phyloP scores from a whole-genome alignment of 2,888 invertebrate species.

The Caenorhabditis sp. region DNA sequence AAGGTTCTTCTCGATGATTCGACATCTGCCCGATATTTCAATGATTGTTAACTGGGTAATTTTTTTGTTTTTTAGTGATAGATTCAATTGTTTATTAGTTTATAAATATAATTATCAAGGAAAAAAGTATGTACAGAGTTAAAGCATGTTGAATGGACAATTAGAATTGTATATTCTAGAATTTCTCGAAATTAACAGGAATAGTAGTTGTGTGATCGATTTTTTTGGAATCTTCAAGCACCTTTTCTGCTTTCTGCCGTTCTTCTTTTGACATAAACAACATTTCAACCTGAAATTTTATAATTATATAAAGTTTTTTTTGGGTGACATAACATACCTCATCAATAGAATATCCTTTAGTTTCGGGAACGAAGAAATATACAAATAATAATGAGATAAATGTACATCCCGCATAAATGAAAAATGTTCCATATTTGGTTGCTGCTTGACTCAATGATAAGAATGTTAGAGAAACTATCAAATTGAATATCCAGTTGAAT shows the following conservation, averaged over 20 bases:
- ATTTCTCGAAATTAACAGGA: slow-evolving; percentile 22
- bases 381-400: slow-evolving; percentile 73
- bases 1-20: slow-evolving; percentile 69
- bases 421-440: slow-evolving; percentile 73
- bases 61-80: slow-evolving; percentile 15
- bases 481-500: slow-evolving; percentile 75
- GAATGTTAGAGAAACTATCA: slow-evolving; percentile 75
- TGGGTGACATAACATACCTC: slow-evolving; percentile 71
- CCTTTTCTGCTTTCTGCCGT: slow-evolving; percentile 44
- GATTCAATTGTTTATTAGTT: slow-evolving; percentile 7
- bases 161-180: slow-evolving; percentile 5
- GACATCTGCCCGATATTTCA: slow-evolving; percentile 61
- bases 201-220: slow-evolving; percentile 3
- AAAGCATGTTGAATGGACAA: slow-evolving; percentile 10
- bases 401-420: slow-evolving; percentile 75
- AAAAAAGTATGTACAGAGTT: slow-evolving; percentile 9
- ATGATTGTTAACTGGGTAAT: slow-evolving; percentile 57
- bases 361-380: slow-evolving; percentile 75
- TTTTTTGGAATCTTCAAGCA: slow-evolving; percentile 27
- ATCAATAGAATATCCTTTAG: slow-evolving; percentile 74
- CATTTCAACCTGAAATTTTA: slow-evolving; percentile 55
- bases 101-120: neutral
- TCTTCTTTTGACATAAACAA: slow-evolving; percentile 65
- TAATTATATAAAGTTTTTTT: neutral
- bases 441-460: slow-evolving; percentile 67